phyloP scores from a whole-genome alignment of 2,113 vertebrate genomes.

The Pachyramphus minor region DNA sequence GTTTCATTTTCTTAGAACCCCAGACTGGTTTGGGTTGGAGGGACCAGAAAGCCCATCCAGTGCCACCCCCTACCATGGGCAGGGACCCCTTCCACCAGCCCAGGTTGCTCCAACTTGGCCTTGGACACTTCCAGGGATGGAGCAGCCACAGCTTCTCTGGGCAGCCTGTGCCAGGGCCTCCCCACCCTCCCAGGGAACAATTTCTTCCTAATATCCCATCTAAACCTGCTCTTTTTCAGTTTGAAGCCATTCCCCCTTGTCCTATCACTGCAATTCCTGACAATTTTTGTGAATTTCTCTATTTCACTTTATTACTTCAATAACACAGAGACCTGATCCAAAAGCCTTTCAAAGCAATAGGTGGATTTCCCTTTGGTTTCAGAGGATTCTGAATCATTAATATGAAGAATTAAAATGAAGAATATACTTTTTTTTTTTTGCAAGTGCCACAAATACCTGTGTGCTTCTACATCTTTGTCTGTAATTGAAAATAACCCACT shows the following conservation, averaged over 20 bases:
- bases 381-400: neutral
- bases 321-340: neutral
- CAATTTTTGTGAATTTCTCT: neutral
- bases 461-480: neutral
- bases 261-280: no score
- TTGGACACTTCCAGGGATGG: neutral
- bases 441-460: neutral
- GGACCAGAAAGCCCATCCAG: neutral
- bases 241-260: neutral
- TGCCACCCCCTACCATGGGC: neutral
- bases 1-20: neutral
- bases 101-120: neutral
- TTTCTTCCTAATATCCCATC: neutral
- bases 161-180: fast-evolving
- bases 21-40: neutral
- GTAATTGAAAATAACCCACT: neutral
- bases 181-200: fast-evolving
- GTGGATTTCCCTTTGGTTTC: neutral
- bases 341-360: neutral
- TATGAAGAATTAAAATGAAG: neutral
- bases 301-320: neutral
- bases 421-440: neutral
- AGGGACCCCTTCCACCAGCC: neutral
- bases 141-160: neutral
- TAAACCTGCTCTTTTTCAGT: neutral